phyloP scores from a whole-genome alignment of 1,140 invertebrate genomes.

The Drosophila ananassae region DNA sequence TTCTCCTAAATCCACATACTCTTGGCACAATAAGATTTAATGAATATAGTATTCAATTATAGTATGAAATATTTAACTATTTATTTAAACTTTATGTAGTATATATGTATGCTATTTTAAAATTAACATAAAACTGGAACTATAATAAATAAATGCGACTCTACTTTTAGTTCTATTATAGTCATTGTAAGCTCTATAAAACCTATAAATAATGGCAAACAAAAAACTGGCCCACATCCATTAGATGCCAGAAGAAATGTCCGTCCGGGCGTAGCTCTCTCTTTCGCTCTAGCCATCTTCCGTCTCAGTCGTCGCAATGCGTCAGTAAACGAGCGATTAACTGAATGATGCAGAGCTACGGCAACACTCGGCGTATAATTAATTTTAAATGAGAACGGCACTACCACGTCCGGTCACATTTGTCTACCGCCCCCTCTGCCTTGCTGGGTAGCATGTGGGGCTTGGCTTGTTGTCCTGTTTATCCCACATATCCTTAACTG shows the following conservation, averaged over 20 bases:
- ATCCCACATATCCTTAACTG: conserved; percentile 51
- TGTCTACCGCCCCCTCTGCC: conserved; percentile 8
- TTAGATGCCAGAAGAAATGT: conserved; percentile 53
- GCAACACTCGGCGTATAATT: conserved; percentile 76
- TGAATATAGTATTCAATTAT: not conserved
- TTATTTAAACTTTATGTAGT: too few species aligned
- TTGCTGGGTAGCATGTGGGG: conserved; percentile 15
- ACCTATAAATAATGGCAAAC: conserved; percentile 46
- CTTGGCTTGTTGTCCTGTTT: conserved; percentile 23
- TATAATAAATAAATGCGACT: not conserved
- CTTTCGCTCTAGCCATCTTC: conserved; percentile 19
- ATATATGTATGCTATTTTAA: too few species aligned
- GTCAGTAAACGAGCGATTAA: conserved; percentile 73
- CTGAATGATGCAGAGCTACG: conserved; percentile 68
- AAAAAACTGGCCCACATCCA: conserved; percentile 52
- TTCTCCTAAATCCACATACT: not conserved
- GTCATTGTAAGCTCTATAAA: not conserved
- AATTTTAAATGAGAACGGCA: conserved; percentile 73
- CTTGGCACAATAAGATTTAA: not conserved
- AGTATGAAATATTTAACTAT: too few species aligned
- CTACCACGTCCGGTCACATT: conserved; percentile 43
- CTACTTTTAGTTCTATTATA: not conserved
- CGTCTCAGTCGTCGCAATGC: conserved; percentile 26
- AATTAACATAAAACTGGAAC: too few species aligned
- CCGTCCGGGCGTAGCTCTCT: conserved; percentile 12